phyloP scores from a whole-genome alignment of 2,888 invertebrate genomes.

The Saturnia pavonia region DNA sequence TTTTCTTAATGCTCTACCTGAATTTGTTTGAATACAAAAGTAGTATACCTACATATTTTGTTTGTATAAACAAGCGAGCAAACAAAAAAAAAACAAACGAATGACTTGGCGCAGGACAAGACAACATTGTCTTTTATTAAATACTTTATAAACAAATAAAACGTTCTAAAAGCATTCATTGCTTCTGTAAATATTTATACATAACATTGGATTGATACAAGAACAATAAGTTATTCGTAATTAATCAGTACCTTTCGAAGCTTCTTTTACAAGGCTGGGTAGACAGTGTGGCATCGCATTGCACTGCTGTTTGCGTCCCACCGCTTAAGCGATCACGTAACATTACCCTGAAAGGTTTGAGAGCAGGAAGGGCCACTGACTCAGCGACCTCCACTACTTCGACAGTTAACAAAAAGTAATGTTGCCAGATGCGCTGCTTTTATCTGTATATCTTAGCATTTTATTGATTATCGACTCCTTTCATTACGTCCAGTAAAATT shows the following conservation, averaged over 20 bases:
- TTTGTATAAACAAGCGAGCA: neutral
- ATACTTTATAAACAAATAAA: neutral
- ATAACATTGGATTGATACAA: constrained; percentile 26
- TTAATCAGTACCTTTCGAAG: constrained; percentile 32
- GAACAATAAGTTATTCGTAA: constrained; percentile 38
- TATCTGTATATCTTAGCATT: neutral
- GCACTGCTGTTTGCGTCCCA: constrained; percentile 62
- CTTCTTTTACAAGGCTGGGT: constrained; percentile 37
- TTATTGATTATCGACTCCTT: neutral
- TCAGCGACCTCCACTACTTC: constrained; percentile 63
- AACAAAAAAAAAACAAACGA: neutral
- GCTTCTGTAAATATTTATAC: constrained; percentile 26
- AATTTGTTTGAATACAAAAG: neutral
- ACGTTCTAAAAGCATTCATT: neutral
- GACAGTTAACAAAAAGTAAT: constrained; percentile 26
- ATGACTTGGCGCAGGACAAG: neutral
- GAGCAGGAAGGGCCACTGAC: constrained; percentile 75
- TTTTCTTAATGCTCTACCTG: neutral
- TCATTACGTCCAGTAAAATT: neutral
- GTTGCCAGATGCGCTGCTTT: constrained; percentile 26
- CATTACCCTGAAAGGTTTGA: constrained; percentile 65
- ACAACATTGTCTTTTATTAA: neutral
- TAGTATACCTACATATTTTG: neutral
- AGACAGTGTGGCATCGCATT: constrained; percentile 61
- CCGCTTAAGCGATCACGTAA: constrained; percentile 58